A percentile compares a stretch with the other conserved stretches of the same genome.
These are phyloP conservation scores for Pseudonaja textilis DNA, from an alignment of 2,113 vertebrate species.

Conservation along the genomic window DNA sequence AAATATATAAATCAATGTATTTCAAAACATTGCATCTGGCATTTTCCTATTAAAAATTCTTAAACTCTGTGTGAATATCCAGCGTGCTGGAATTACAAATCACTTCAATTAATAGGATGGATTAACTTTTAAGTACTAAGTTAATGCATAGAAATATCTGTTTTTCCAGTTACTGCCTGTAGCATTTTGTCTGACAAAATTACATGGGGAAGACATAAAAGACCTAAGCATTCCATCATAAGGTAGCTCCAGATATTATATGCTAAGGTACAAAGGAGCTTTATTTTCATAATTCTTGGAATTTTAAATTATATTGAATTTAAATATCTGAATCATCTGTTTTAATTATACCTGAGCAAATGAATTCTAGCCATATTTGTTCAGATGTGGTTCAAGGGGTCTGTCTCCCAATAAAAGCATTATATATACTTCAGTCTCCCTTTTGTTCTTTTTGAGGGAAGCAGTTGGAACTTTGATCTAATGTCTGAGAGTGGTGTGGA, in stretches of 20 bases:
- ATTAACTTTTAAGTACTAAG: background rate
- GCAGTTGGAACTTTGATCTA: background rate
- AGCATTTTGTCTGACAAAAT: background rate
- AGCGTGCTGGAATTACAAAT: background rate
- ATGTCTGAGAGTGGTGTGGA: background rate
- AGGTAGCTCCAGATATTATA: background rate
- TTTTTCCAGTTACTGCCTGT: background rate
- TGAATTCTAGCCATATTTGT: background rate
- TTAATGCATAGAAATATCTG: background rate
- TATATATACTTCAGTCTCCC: background rate
- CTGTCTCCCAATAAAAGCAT: background rate
- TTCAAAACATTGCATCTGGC: background rate
- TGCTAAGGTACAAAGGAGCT: background rate
- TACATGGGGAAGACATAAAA: background rate
- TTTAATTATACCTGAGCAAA: background rate
- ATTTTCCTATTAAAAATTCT: background rate
- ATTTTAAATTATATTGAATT: background rate
- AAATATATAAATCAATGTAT: background rate
- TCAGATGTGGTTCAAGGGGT: background rate
- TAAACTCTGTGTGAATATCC: background rate
- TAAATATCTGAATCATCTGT: background rate
- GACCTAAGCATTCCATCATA: background rate
- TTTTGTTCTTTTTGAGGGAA: background rate
- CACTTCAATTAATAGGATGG: background rate
- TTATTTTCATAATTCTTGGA: background rate